phyloP scores from a whole-genome alignment of 64 coral and sea anemone species.

The Montipora efflorescens region DNA sequence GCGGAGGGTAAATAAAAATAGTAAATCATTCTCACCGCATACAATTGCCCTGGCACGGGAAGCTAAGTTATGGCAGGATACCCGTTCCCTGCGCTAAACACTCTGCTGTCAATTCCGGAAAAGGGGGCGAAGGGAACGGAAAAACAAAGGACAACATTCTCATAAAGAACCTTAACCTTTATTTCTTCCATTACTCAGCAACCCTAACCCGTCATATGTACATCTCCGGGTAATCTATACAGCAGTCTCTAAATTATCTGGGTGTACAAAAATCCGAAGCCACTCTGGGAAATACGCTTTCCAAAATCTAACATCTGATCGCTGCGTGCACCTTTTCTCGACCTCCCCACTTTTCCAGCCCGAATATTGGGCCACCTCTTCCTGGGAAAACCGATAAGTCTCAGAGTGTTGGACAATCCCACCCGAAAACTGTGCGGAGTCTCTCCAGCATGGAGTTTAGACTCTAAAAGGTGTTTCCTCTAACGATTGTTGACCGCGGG shows the following conservation, averaged over 20 bases:
- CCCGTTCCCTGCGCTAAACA: background rate
- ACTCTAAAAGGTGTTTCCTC: conserved; percentile 15
- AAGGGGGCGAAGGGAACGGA: background rate
- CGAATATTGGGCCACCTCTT: background rate
- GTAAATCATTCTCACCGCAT: no score
- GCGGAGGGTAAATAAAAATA: no score
- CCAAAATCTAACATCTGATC: no score
- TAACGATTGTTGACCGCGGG: no score
- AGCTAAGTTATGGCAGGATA: background rate
- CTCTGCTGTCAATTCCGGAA: background rate
- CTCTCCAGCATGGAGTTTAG: background rate
- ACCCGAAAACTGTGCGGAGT: conserved; percentile 6
- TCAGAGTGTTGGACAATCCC: background rate
- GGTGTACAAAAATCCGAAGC: no score
- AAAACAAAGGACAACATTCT: background rate
- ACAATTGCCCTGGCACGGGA: background rate
- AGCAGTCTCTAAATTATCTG: no score
- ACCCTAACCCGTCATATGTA: background rate
- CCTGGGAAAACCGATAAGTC: background rate
- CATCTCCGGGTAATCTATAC: background rate
- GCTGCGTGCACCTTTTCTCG: no score
- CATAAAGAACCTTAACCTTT: background rate
- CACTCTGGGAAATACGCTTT: no score
- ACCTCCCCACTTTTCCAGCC: background rate
- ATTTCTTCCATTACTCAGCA: background rate